phyloP scores from a whole-genome alignment of 1,140 invertebrate species.

The Diorhabda elongata region DNA sequence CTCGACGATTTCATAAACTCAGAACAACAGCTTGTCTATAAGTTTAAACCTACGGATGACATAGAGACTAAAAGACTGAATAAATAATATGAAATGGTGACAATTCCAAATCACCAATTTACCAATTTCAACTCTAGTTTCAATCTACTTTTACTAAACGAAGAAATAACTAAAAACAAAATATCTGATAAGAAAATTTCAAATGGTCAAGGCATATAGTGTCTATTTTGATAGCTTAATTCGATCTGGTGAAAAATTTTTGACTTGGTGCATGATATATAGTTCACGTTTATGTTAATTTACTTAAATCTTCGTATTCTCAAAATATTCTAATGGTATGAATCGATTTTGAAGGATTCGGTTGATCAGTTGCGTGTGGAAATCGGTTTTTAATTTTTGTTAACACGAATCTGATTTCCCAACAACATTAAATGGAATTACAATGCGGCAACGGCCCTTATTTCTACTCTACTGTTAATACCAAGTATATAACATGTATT shows the following conservation, averaged over 20 bases:
- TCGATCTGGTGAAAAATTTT: no score
- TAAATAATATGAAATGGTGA: no score
- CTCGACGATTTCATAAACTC: constrained; percentile 4
- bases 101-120: constrained; percentile 6
- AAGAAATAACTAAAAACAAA: constrained; percentile 20
- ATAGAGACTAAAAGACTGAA: no score
- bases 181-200: not conserved
- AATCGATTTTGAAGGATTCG: no score
- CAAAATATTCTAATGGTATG: no score
- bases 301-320: no score
- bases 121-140: constrained; percentile 21
- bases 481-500: not conserved
- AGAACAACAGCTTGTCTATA: not conserved
- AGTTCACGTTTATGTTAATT: no score
- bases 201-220: no score
- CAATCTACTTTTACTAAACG: constrained; percentile 19
- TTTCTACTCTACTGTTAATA: not conserved
- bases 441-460: not conserved
- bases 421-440: not conserved
- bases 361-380: no score
- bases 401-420: not conserved
- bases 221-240: no score
- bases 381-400: not conserved
- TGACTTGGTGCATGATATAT: no score
- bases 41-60: no score